Base-by-base conservation (phyloP, 2,113 vertebrate species). In the Riparia riparia region DNA sequence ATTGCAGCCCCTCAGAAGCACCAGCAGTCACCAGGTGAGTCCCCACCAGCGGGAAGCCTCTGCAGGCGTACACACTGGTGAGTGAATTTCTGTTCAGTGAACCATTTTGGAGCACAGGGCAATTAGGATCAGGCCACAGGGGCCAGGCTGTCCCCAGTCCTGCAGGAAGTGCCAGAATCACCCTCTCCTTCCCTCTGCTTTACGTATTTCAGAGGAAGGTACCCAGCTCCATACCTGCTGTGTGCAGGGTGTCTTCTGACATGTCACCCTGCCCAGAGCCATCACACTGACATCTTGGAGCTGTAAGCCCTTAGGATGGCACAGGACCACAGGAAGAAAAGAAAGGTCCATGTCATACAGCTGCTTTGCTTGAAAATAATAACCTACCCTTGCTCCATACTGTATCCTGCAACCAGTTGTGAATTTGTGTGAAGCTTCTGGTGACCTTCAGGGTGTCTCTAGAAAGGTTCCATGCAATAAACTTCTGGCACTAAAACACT, bases 31-130 rank as follows among this genome's bases (percentile, higher is more conserved):
- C 15, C 17, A 49, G 34, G 22, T 45, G 14, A 45, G 6, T 29
- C 26, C 21, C 25, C 20, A 32, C 3, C 1, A 0, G 11, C 8
- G 18, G 37, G 57, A 74, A 87, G 15, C 37, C 70, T 69, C 49
- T 17, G 12, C 42, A 54, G 29, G 31, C 4, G 14, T 82, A 47
- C 49, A 15, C 4, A 2, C 7, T 37, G 17, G 4, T 47, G 53
- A n/a, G 9, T 45, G 9, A 4, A 79, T 50, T 87, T 85, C 44
- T 82, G 49, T 18, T 84, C 37, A 31, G 5, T 34, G 9, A 4
- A 2, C 9, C 2, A 0, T 2, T 76, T 44, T 77, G 50, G 41
- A 80, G 42, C 34, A n/a, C 2, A 4, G 79, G 44, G 15, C 0
- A 0, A 26, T 37, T 7, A 56, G 50, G 31, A 53, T 61, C 37